Percentiles rank a stretch among this genome's conserved stretches.
Conservation (phyloP, 2,888 invertebrate species). For the Xestia xanthographa region DNA sequence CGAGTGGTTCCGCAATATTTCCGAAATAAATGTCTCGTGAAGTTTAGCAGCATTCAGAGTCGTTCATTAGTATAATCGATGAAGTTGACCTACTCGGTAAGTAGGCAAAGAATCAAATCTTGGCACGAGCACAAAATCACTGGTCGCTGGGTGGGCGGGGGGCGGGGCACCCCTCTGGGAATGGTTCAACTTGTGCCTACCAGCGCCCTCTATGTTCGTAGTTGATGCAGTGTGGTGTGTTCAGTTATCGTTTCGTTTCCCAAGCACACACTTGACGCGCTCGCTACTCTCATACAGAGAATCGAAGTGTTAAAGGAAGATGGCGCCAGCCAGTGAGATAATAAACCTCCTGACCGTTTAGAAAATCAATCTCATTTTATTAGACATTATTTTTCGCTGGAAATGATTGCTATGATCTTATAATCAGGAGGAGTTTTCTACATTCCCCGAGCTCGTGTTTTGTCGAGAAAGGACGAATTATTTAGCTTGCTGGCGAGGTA, state of each 20-base stretch:
- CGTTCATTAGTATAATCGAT: constrained; percentile 32
- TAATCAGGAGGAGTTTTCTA: background rate
- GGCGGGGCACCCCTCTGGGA: background rate
- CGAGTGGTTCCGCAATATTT: background rate
- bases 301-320: background rate
- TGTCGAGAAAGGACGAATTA: background rate
- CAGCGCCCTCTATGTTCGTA: constrained; percentile 31
- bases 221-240: too few species aligned
- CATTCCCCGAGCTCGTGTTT: background rate
- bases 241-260: background rate
- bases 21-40: background rate
- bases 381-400: background rate
- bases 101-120: constrained; percentile 37
- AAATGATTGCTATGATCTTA: background rate
- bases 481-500: background rate
- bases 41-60: background rate
- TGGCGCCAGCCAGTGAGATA: constrained; percentile 13
- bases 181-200: background rate
- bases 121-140: constrained; percentile 42
- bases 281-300: background rate
- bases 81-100: constrained; percentile 34
- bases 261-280: background rate
- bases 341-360: background rate
- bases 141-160: background rate
- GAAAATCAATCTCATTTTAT: background rate